Evolutionary conservation across 2,797 vertebrate genomes (phyloP).

Genomic region (Ptychobarbus kaznakovi): DNA sequence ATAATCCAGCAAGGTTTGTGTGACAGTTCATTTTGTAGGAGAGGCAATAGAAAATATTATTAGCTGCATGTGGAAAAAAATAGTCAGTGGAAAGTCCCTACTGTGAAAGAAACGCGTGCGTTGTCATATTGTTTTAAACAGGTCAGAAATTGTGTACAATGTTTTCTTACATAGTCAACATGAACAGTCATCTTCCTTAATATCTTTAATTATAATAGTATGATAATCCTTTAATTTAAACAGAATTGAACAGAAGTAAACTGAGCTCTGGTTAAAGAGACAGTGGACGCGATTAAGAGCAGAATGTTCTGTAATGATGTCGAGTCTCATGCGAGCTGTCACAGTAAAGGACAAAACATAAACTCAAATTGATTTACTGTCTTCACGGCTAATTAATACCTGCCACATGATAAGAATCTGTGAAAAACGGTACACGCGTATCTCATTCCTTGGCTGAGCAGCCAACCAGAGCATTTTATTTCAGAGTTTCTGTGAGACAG

Average conservation of each 20-base stretch:
- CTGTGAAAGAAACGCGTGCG: background rate
- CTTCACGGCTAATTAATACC: constrained; percentile 75
- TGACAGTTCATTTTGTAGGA: background rate
- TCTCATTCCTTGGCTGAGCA: constrained; percentile 61
- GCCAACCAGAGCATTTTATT: constrained; percentile 68
- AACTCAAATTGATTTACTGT: constrained; percentile 70
- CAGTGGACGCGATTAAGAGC: constrained; percentile 37
- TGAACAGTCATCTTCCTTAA: background rate
- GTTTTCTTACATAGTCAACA: background rate
- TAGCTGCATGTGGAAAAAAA: background rate
- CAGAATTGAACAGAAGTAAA: background rate
- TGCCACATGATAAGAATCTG: constrained; percentile 63
- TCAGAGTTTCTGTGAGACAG: constrained; percentile 63
- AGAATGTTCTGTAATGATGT: constrained; percentile 34
- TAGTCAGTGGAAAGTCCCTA: constrained; percentile 9
- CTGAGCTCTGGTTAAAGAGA: background rate
- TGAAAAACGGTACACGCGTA: constrained; percentile 71
- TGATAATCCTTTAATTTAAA: background rate
- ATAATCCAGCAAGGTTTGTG: background rate
- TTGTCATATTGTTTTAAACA: background rate
- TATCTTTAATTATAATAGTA: background rate
- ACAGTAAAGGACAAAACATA: constrained; percentile 52
- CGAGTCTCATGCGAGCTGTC: constrained; percentile 37
- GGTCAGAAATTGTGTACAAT: background rate
- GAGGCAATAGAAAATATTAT: background rate